Evolutionary conservation across 1,140 invertebrate genomes (phyloP).

Genomic region (Tribolium madens): DNA sequence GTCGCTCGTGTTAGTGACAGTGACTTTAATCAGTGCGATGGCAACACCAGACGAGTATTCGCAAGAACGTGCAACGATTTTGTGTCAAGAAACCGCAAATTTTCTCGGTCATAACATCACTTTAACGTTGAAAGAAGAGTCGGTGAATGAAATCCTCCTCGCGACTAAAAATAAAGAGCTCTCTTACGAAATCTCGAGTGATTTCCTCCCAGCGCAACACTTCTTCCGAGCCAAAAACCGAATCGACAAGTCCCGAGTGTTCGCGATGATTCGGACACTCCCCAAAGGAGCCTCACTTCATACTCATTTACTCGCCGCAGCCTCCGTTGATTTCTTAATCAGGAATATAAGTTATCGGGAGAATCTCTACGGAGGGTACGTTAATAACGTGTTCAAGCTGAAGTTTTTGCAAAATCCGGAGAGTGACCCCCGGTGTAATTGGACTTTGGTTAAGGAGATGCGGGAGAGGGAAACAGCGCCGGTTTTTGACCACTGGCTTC

Average conservation of each 20-base stretch:
- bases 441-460: conserved; percentile 70
- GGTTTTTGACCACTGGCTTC: conserved; percentile 72
- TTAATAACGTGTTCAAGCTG: conserved; percentile 63
- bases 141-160: conserved; percentile 76
- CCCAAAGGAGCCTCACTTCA: conserved; percentile 82
- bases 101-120: conserved; percentile 68
- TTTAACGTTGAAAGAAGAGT: conserved; percentile 70
- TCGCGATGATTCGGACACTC: conserved; percentile 76
- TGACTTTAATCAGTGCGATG: not conserved
- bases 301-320: conserved; percentile 76
- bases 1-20: not conserved
- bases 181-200: conserved; percentile 47
- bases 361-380: conserved; percentile 76
- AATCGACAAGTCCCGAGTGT: conserved; percentile 74
- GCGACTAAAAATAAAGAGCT: conserved; percentile 72
- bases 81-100: conserved; percentile 64
- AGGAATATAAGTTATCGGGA: conserved; percentile 70
- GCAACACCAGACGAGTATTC: not conserved
- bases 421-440: conserved; percentile 67
- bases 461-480: not conserved
- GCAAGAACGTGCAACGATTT: not conserved
- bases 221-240: conserved; percentile 50
- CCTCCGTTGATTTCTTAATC: conserved; percentile 75
- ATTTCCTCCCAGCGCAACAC: conserved; percentile 53
- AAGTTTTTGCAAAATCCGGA: conserved; percentile 58